Conservation (phyloP, 2,888 invertebrate species). For the Frankliniella fusca region DNA sequence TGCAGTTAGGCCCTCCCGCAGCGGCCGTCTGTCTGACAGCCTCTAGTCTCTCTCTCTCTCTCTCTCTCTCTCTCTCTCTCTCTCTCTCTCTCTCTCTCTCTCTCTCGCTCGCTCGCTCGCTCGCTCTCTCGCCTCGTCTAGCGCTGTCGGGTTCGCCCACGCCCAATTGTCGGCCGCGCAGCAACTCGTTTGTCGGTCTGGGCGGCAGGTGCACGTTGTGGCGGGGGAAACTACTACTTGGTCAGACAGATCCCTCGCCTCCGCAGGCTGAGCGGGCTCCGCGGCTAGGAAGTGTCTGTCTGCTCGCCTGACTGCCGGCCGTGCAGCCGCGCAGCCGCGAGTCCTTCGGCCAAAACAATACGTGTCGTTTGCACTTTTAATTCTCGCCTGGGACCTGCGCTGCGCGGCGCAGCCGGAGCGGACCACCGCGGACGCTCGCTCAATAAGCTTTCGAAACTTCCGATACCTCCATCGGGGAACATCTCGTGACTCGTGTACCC, state of each 20-base stretch:
- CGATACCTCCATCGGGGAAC: too few relatives aligned
- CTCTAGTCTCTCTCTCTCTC: neutral
- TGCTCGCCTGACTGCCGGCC: neutral
- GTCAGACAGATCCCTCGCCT: neutral
- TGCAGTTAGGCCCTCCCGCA: too few relatives aligned
- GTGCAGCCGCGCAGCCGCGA: neutral
- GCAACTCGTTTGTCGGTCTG: neutral
- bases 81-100: neutral
- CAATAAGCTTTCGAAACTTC: too few relatives aligned
- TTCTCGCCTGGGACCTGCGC: neutral
- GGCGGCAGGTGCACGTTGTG: neutral
- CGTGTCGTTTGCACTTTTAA: neutral
- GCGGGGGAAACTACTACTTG: neutral
- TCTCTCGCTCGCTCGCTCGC: neutral
- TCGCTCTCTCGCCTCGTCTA: neutral
- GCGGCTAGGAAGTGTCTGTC: neutral
- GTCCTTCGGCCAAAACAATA: neutral
- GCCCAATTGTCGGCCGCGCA: slow-evolving; percentile 7
- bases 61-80: neutral
- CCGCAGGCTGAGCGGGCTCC: neutral
- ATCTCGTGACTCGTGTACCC: too few relatives aligned
- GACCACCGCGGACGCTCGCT: neutral
- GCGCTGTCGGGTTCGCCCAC: neutral
- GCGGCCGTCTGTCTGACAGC: neutral
- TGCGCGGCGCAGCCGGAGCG: neutral